These are phyloP conservation scores for Calosoma granatense DNA, from an alignment of 1,140 invertebrate genomes.

Conservation along the genomic window DNA sequence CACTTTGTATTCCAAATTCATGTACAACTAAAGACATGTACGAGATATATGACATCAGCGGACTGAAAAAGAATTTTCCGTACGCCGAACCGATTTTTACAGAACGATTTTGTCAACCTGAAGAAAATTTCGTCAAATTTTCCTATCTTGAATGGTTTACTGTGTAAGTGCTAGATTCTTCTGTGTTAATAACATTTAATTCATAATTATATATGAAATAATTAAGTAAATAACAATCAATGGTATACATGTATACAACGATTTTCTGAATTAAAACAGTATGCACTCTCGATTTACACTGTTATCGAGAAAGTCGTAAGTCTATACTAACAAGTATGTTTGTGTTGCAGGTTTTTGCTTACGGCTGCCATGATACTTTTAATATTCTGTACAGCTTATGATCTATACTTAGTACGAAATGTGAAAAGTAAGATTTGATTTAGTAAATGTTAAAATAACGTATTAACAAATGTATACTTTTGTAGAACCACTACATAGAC, in stretches of 20 bases:
- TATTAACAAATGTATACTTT: background rate
- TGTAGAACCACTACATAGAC: conserved; percentile 20
- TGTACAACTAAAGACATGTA: conserved; percentile 16
- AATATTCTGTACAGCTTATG: conserved; percentile 17
- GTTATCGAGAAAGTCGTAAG: too few relatives aligned
- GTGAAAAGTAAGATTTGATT: conserved; percentile 10
- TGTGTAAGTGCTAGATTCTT: background rate
- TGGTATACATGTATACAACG: too few relatives aligned
- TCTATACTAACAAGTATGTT: too few relatives aligned
- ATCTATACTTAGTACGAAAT: conserved; percentile 13
- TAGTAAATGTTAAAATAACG: conserved; percentile 2
- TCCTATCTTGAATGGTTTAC: conserved; percentile 6
- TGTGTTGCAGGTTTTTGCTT: too few relatives aligned
- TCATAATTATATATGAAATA: too few relatives aligned
- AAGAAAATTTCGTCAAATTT: conserved; percentile 17
- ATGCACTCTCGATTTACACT: too few relatives aligned
- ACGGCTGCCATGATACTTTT: too few relatives aligned
- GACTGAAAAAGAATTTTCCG: background rate
- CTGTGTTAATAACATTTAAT: too few relatives aligned
- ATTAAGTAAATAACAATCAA: too few relatives aligned
- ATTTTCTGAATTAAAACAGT: too few relatives aligned
- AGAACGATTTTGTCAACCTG: conserved; percentile 17
- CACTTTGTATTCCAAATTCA: conserved; percentile 19
- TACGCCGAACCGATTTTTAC: background rate
- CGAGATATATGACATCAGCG: conserved; percentile 3